Evolutionary conservation across 1,140 invertebrate species (phyloP).

Genomic region (Neotoxoptera formosana): DNA sequence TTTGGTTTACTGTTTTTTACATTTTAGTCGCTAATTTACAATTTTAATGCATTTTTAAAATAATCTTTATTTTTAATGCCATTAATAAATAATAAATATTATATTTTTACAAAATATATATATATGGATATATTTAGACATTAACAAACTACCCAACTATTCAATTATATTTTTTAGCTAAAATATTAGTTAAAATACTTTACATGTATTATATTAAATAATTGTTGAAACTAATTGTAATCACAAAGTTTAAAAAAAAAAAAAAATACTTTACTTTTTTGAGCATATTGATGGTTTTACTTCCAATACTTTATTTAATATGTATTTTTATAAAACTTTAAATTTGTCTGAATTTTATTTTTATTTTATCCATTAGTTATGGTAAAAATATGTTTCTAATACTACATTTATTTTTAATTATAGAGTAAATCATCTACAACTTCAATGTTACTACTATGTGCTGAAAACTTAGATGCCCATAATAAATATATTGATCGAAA

Average conservation of each 20-base stretch:
- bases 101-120: neutral
- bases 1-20: no score
- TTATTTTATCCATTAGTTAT: neutral
- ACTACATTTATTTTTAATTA: conserved; percentile 16
- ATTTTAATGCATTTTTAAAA: no score
- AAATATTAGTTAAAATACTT: neutral
- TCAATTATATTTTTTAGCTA: neutral
- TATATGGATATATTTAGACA: no score
- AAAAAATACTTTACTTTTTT: neutral
- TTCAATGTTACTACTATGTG: conserved; percentile 10
- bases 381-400: neutral
- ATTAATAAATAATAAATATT: neutral
- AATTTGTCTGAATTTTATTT: neutral
- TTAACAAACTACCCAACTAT: no score
- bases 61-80: neutral
- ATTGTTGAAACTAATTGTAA: no score
- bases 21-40: no score
- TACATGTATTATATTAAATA: no score
- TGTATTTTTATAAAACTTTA: neutral
- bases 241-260: no score
- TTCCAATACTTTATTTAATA: neutral
- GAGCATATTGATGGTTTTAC: neutral
- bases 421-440: conserved; percentile 51
- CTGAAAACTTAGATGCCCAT: conserved; percentile 27
- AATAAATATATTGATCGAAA: conserved; percentile 10